Evolutionary conservation across 2,888 invertebrate genomes (phyloP).

Genomic region (Argynnis bischoffii): DNA sequence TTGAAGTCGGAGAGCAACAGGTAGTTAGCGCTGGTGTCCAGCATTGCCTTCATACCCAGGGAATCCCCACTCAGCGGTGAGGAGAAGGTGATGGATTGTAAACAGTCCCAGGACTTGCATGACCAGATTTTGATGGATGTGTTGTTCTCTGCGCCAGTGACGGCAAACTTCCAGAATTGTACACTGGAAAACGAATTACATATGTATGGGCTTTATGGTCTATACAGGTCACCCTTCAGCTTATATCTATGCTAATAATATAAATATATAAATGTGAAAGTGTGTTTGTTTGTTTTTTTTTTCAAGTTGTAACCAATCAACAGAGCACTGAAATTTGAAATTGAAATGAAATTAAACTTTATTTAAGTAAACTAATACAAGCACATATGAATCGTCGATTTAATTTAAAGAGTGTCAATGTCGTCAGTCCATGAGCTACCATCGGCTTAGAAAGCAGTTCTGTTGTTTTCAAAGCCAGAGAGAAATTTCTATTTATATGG

Average conservation of each 20-base stretch:
- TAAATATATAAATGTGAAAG: no score
- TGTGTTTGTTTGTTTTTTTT: no score
- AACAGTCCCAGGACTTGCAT: slow-evolving; percentile 96
- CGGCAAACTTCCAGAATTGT: slow-evolving; percentile 97
- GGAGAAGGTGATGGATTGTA: slow-evolving; percentile 91
- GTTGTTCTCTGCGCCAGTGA: slow-evolving; percentile 95
- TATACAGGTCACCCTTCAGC: no score
- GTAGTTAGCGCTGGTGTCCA: slow-evolving; percentile 93
- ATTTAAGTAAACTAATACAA: no score
- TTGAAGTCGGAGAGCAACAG: slow-evolving; percentile 94
- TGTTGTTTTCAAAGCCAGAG: no score
- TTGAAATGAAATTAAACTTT: no score
- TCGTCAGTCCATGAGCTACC: no score
- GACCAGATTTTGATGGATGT: slow-evolving; percentile 96
- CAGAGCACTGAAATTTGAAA: background rate
- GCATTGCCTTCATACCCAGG: slow-evolving; percentile 86
- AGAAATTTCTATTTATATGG: no score
- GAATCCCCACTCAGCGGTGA: slow-evolving; percentile 66
- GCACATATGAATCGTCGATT: no score
- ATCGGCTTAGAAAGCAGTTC: no score
- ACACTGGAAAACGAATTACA: slow-evolving; percentile 50
- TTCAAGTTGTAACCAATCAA: background rate
- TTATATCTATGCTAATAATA: background rate
- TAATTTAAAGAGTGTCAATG: no score
- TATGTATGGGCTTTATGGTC: background rate